A percentile compares a stretch with the other conserved stretches of the same genome.
Conservation (phyloP, 2,113 vertebrate species). For the Danio rerio region GRCz12tu NC_133193.1:52195501-52196000, state of each 20-base stretch:
- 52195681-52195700: neutral
- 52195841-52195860: slow-evolving; percentile 55
- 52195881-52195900: slow-evolving; percentile 55
- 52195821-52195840: slow-evolving; percentile 48
- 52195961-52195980: slow-evolving; percentile 50
- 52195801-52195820: slow-evolving; percentile 53
- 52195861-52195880: slow-evolving; percentile 63
- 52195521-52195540: no score
- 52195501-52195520: no score
- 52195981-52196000: slow-evolving; percentile 55
- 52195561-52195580: no score
- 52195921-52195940: slow-evolving; percentile 54
- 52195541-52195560: no score
- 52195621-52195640: no score
- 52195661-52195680: neutral
- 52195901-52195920: slow-evolving; percentile 35
- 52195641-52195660: no score
- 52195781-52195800: slow-evolving; percentile 25
- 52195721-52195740: no score
- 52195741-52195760: slow-evolving; percentile 13
- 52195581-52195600: no score
- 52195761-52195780: no score
- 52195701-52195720: no score
- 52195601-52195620: no score
- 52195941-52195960: slow-evolving; percentile 43